phyloP scores from a whole-genome alignment of 2,797 vertebrate species.

The Smutsia temminckii region DNA sequence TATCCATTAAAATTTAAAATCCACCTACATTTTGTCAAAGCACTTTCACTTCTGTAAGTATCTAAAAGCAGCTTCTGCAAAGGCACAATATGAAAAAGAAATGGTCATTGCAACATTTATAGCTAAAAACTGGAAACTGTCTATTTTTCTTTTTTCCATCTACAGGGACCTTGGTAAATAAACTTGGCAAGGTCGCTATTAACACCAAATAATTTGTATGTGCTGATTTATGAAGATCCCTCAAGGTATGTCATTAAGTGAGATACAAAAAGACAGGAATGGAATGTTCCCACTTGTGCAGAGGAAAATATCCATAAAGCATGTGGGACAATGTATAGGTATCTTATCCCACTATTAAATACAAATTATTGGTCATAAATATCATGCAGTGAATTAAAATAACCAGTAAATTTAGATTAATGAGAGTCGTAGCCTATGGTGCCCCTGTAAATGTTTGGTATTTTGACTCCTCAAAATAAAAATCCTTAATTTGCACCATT shows the following conservation, averaged over 20 bases:
- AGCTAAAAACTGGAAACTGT: not conserved
- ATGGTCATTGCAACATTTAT: not conserved
- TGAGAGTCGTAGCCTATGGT: not conserved
- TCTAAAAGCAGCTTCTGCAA: not conserved
- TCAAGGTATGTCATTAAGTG: not conserved
- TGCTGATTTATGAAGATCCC: not conserved
- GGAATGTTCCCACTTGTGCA: not conserved
- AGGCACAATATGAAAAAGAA: not conserved
- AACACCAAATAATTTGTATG: not conserved
- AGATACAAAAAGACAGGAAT: not conserved
- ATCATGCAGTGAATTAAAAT: not conserved
- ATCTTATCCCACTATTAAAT: not conserved
- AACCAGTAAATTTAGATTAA: constrained; percentile 4
- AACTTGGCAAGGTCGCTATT: not conserved
- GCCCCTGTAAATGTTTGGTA: not conserved
- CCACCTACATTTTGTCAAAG: not conserved
- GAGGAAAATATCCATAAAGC: not conserved
- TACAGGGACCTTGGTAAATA: not conserved
- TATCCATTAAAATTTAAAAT: not conserved
- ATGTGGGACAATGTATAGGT: not conserved
- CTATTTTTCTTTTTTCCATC: not conserved
- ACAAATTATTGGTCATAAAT: not conserved
- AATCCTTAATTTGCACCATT: not conserved
- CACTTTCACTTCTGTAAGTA: not conserved
- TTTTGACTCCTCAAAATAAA: not conserved